A percentile compares a stretch with the other conserved stretches of the same genome.
Conservation (phyloP, 2,797 vertebrate species). For the Pseudochirops corinnae region DNA sequence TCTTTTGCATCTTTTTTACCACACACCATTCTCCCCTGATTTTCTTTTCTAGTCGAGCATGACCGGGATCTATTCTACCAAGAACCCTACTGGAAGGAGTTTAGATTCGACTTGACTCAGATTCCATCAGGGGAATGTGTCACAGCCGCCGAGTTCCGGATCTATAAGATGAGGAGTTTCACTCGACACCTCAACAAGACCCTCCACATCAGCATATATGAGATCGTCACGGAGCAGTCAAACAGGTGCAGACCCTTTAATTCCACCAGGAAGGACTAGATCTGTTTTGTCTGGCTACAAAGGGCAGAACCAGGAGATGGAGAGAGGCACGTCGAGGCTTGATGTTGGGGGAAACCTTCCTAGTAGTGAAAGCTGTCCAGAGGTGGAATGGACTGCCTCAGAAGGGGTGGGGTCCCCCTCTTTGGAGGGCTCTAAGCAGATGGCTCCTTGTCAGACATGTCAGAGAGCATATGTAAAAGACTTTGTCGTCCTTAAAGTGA, state of each 20-base stretch:
- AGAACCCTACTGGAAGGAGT: slow-evolving; percentile 97
- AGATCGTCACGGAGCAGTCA: slow-evolving; percentile 90
- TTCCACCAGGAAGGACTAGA: not conserved
- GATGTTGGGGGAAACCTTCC: not conserved
- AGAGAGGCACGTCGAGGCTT: not conserved
- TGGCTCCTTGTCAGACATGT: not conserved
- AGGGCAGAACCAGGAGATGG: not conserved
- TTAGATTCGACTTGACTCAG: slow-evolving; percentile 94
- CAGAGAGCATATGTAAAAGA: not conserved
- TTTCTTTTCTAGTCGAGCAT: slow-evolving; percentile 89
- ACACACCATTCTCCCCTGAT: not conserved
- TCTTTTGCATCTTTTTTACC: not conserved
- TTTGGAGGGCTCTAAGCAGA: not conserved
- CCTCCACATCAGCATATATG: slow-evolving; percentile 93
- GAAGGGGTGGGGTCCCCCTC: not conserved
- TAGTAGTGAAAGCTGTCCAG: not conserved
- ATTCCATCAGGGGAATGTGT: slow-evolving; percentile 93
- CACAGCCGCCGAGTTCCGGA: slow-evolving; percentile 94
- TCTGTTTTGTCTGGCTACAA: not conserved
- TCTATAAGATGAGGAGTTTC: slow-evolving; percentile 92
- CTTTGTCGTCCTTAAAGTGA: not conserved
- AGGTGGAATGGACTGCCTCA: not conserved
- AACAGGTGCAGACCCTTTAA: slow-evolving; percentile 86
- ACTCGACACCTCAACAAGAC: slow-evolving; percentile 88
- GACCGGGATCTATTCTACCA: slow-evolving; percentile 91